phyloP scores from a whole-genome alignment of 2,888 invertebrate genomes.

The Notodonta ziczac region DNA sequence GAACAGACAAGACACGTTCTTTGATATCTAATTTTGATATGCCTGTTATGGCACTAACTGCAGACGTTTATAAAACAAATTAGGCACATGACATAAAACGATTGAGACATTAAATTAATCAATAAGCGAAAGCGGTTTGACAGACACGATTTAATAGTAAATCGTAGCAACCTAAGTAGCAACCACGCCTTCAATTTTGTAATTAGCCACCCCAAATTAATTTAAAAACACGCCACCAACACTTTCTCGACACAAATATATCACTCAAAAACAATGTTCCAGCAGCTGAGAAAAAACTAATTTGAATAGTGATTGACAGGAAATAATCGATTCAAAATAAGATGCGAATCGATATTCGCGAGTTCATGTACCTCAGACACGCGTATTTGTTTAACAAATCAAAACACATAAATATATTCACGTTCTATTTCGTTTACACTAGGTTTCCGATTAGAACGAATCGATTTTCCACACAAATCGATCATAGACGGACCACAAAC shows the following conservation, averaged over 20 bases:
- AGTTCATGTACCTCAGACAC: slow-evolving; percentile 10
- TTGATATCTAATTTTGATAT: too few species aligned
- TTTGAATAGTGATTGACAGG: slow-evolving; percentile 31
- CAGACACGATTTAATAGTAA: not conserved
- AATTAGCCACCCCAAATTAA: not conserved
- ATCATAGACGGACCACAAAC: slow-evolving; percentile 23
- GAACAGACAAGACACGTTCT: too few species aligned
- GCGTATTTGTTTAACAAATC: slow-evolving; percentile 23
- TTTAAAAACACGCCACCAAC: slow-evolving; percentile 2
- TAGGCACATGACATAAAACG: not conserved
- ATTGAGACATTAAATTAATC: not conserved
- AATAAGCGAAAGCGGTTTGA: not conserved
- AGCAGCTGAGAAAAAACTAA: slow-evolving; percentile 27
- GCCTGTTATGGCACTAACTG: too few species aligned
- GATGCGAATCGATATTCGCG: slow-evolving; percentile 21
- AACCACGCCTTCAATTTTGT: not conserved
- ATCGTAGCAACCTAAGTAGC: not conserved
- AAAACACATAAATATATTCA: slow-evolving; percentile 21
- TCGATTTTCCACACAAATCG: slow-evolving; percentile 25
- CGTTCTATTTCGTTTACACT: slow-evolving; percentile 26
- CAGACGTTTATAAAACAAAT: too few species aligned
- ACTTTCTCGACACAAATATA: slow-evolving; percentile 37
- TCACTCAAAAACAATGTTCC: slow-evolving; percentile 28
- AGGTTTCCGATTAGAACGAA: slow-evolving; percentile 19
- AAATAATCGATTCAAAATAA: slow-evolving; percentile 19